Conservation (phyloP, 2,797 vertebrate genomes). For the Scolopax rusticola region DNA sequence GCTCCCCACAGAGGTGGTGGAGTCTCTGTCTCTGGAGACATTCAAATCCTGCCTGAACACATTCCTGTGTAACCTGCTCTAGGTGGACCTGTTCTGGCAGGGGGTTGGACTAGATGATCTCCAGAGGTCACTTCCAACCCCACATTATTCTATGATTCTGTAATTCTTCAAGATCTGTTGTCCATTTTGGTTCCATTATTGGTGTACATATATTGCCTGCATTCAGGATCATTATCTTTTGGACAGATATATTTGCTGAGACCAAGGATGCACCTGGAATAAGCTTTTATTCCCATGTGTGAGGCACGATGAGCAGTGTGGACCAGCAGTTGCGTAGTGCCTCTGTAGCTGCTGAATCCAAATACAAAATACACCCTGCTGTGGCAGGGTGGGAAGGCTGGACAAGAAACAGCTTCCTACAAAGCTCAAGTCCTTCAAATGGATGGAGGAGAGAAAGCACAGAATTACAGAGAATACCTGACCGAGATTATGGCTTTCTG, state of each 20-base stretch:
- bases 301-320: no score
- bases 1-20: no score
- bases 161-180: neutral
- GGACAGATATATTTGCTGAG: neutral
- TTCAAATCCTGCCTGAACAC: no score
- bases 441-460: neutral
- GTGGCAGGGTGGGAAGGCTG: neutral
- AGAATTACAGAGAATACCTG: neutral
- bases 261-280: neutral
- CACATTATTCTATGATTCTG: no score
- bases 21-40: no score
- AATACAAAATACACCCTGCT: neutral
- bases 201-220: neutral
- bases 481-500: neutral
- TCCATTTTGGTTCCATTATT: neutral
- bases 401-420: neutral
- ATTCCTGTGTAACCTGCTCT: no score
- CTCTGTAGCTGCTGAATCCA: neutral
- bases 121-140: no score
- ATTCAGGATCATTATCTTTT: neutral
- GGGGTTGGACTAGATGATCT: no score
- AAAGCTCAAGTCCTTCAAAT: neutral
- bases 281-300: neutral
- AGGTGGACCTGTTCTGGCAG: no score
- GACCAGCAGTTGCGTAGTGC: neutral